Evolutionary conservation across 1,140 invertebrate species (phyloP), one percentile per base, ranked within the genome.

Genomic region (Drosophila quadrilineata): DNA sequence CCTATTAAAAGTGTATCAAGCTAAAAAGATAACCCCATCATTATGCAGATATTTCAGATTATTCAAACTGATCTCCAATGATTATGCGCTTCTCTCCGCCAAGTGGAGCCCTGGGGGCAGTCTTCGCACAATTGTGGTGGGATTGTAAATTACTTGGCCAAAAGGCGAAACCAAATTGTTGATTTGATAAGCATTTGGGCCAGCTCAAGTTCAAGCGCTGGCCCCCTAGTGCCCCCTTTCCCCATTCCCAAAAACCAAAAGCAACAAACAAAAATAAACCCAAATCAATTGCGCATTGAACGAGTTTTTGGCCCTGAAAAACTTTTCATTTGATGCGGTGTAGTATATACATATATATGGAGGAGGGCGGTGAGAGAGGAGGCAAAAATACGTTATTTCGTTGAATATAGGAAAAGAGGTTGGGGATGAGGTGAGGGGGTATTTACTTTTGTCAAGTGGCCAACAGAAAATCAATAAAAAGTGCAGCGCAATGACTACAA

Each of bases 391-490:
- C 2, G 21, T 12, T 9, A 4, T 9, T 29, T 29, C 8, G 4
- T 10, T 46, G 14, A 3, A 21, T 2, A 3, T 12, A 26, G 21
- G 21, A 8, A 8, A 17, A 31, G 8, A 17, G 16, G 10, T 8
- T 4, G 28, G 16, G 3, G n/a, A 6, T 10, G 14, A 26, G 6
- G 3, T 1, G 28, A 10, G 38, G 16, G 6, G 17, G 21, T 54
- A n/a, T n/a, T n/a, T n/a, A n/a, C 4, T 10, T 36, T 35, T 43
- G 29, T 57, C 41, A 22, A 46, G 40, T 21, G 9, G 0, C 36
- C 56, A 29, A 52, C 41, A 45, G 49, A 75, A 75, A 80, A 80
- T 80, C 76, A 69, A 82, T 80, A 69, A 28, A 43, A 64, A 62
- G 21, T 56, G 50, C 54, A 71, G 21, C 29, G 56, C 65, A 59